Evolutionary conservation across 2,888 invertebrate genomes (phyloP), one percentile per base, ranked within the genome.

Genomic region (Dicyrtoma fusca): DNA sequence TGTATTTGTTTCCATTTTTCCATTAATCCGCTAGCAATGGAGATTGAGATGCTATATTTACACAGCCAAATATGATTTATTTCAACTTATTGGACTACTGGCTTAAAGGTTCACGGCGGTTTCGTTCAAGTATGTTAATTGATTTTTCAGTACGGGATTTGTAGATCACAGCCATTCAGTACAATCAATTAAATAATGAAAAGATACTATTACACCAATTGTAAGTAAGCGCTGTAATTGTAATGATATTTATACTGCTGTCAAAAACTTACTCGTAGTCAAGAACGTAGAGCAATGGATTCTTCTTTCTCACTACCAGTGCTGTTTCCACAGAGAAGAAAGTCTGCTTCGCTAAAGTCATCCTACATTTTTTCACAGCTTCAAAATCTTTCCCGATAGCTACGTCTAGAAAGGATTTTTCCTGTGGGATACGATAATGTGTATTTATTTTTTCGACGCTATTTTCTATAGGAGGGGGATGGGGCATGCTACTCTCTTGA

Each of bases 331-430:
- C 78, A 0, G 76, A 78, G 57, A 77, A 80, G 47, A 80, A 80
- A 1, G 70, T 75, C n/a, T 77, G 62, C 19, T 75, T 76, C 4
- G 80, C 79, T 4, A 77, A 21, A 5, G 80, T 80, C 10, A 80
- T 23, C 4, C 80, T 70, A 62, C 80, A 80, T 53, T 71, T 68
- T 14, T 76, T 49, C 0, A 57, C 53, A 44, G 64, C 19, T 10
- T 65, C 69, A 59, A 76, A 80, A 74, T 80, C 80, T 8, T 69
- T 26, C 1, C 64, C 74, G 17, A 80, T 55, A 25, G 78, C 78
- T 0, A 80, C 78, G 51, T 80, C 80, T 21, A 80, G 66, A 51
- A 66, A 80, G 0, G 78, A 78, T 72, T 75, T 75, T 72, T 80
- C 80, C 80, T 80, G 34, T n/a, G 59, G 62, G 49, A 51, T 53